Percentiles rank a stretch among this genome's conserved stretches.
Evolutionary conservation across 2,888 invertebrate genomes (phyloP).

Genomic region (Unio pictorum): DNA sequence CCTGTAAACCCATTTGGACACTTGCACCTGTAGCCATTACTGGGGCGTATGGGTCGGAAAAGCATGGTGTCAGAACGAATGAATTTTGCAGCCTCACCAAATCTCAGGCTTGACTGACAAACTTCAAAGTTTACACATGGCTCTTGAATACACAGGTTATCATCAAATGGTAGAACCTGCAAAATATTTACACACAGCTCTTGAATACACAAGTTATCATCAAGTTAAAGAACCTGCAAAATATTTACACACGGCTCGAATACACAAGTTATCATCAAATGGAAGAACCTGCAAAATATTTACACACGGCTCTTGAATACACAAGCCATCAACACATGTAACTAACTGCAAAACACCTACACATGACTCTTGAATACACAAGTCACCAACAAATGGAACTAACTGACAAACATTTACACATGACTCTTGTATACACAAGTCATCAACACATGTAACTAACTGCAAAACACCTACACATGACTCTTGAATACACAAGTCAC

Average conservation of each 20-base stretch:
- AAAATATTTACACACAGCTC: conserved; percentile 10
- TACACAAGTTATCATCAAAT: conserved; percentile 96
- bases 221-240: conserved; percentile 88
- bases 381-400: conserved; percentile 94
- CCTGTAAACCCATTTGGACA: conserved; percentile 94
- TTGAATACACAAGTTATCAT: conserved; percentile 93
- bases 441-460: conserved; percentile 95
- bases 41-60: conserved; percentile 94
- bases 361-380: conserved; percentile 80
- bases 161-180: conserved; percentile 93
- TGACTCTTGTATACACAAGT: conserved; percentile 84
- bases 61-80: conserved; percentile 90
- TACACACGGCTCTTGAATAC: conserved; percentile 76
- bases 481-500: conserved; percentile 89
- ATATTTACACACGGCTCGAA: conserved; percentile 70
- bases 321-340: conserved; percentile 96
- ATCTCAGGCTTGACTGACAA: conserved; percentile 91
- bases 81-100: conserved; percentile 91
- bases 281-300: conserved; percentile 81
- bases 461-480: conserved; percentile 60
- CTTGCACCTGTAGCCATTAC: conserved; percentile 92
- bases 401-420: conserved; percentile 75
- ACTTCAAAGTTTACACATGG: conserved; percentile 95
- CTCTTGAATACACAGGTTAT: conserved; percentile 94
- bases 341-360: conserved; percentile 77